phyloP scores from a whole-genome alignment of 2,113 vertebrate species.

The Alethe diademata region DNA sequence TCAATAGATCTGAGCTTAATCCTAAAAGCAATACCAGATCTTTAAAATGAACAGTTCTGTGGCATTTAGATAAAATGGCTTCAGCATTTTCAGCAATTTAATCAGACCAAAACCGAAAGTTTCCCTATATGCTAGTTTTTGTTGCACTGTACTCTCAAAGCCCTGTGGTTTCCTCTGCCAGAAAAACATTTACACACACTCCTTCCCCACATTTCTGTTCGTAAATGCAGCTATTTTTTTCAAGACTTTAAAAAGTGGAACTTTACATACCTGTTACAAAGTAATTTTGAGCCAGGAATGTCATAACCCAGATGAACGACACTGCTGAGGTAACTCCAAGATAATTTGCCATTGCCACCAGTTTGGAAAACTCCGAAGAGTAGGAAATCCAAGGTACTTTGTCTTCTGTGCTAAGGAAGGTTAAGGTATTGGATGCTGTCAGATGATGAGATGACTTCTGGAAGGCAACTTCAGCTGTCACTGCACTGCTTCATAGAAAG shows the following conservation, averaged over 20 bases:
- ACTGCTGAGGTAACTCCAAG: conserved; percentile 17
- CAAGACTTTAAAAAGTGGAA: neutral
- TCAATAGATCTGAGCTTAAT: neutral
- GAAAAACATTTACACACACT: neutral
- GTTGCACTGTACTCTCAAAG: neutral
- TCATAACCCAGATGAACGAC: conserved; percentile 11
- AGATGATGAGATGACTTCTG: conserved; percentile 2
- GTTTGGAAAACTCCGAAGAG: neutral
- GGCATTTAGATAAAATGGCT: neutral
- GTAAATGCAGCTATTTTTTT: neutral
- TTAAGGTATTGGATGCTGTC: neutral
- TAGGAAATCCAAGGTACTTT: neutral
- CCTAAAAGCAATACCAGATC: neutral
- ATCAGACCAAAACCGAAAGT: neutral
- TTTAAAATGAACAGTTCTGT: neutral
- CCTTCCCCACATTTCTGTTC: neutral
- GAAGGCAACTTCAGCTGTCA: conserved; percentile 6
- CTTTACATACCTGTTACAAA: conserved; percentile 57
- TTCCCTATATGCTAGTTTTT: neutral
- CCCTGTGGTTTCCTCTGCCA: neutral
- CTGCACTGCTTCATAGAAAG: conserved; percentile 4
- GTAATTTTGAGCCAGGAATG: conserved; percentile 18
- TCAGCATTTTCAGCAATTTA: neutral
- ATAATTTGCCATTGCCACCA: conserved; percentile 2
- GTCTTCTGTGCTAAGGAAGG: neutral